Conservation (phyloP, 2,888 invertebrate species). For the Embidobia sp. region DNA sequence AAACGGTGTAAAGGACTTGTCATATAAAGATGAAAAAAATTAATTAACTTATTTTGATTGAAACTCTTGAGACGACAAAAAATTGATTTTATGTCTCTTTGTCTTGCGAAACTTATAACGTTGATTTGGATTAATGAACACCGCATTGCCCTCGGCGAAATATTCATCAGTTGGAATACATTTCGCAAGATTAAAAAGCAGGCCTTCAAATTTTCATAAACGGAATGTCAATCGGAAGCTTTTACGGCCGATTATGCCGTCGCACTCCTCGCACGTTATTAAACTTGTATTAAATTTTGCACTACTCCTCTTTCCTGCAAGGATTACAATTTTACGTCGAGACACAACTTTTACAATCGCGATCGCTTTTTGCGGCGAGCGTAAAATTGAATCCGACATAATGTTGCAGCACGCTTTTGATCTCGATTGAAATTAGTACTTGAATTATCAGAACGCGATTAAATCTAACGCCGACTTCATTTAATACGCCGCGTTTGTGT, state of each 20-base stretch:
- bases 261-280: background rate
- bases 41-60: no score
- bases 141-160: slow-evolving; percentile 3
- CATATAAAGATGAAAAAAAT: no score
- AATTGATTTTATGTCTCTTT: slow-evolving; percentile 13
- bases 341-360: slow-evolving; percentile 4
- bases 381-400: slow-evolving; percentile 3
- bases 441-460: slow-evolving; percentile 15
- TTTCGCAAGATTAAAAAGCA: slow-evolving; percentile 21
- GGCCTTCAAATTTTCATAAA: slow-evolving; percentile 27
- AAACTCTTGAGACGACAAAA: no score
- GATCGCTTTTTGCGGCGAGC: no score
- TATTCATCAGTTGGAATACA: slow-evolving; percentile 11
- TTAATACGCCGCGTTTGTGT: background rate
- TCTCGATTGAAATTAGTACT: slow-evolving; percentile 11
- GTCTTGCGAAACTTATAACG: slow-evolving; percentile 1
- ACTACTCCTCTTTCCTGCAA: no score
- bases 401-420: background rate
- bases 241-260: slow-evolving; percentile 4
- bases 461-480: slow-evolving; percentile 9
- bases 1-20: no score
- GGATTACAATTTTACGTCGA: no score
- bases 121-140: slow-evolving; percentile 3
- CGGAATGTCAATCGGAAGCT: slow-evolving; percentile 15
- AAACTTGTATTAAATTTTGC: no score